A percentile compares a stretch with the other conserved stretches of the same genome.
Evolutionary conservation across 2,797 vertebrate species (phyloP).

Genomic region (Tapirus indicus): DNA sequence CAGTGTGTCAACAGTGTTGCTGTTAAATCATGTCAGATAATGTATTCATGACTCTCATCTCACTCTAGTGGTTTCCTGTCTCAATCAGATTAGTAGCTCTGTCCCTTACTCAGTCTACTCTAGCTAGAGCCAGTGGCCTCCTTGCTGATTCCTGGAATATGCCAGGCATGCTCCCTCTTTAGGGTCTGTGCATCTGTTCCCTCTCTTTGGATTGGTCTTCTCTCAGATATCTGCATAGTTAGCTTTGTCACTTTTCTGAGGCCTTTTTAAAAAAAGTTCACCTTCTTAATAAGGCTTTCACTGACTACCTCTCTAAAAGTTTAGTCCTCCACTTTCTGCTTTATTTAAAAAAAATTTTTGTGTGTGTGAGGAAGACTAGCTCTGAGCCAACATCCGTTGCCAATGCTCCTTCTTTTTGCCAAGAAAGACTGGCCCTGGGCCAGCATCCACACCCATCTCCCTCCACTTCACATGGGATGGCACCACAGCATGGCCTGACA

Average conservation of each 20-base stretch:
- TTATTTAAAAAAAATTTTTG: neutral
- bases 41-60: neutral
- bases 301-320: neutral
- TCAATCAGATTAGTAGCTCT: neutral
- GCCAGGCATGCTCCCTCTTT: neutral
- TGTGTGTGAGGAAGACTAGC: too few relatives aligned
- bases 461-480: too few relatives aligned
- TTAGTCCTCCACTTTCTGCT: neutral
- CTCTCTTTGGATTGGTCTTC: neutral
- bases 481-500: too few relatives aligned
- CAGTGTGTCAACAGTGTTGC: neutral
- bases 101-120: neutral
- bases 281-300: neutral
- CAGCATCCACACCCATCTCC: too few relatives aligned
- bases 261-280: neutral
- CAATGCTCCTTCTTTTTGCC: too few relatives aligned
- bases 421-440: too few relatives aligned
- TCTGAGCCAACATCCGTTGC: too few relatives aligned
- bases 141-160: neutral
- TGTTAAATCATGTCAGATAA: neutral
- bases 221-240: neutral
- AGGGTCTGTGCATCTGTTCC: neutral
- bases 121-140: neutral
- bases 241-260: neutral
- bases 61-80: neutral